Conservation (phyloP, 2,797 vertebrate species). For the Chromis chromis region DNA sequence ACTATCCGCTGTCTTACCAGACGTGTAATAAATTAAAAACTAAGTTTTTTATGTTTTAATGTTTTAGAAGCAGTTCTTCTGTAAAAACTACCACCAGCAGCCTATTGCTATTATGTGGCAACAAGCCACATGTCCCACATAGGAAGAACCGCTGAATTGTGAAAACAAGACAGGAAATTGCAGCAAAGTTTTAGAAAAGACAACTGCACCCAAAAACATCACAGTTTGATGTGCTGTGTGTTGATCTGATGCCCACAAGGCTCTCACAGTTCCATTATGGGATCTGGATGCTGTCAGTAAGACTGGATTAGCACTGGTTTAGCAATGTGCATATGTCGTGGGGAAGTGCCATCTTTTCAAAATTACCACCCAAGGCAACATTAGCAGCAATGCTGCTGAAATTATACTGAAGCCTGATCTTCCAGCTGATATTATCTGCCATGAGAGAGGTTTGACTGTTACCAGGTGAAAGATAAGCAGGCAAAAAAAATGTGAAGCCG, state of each 20-base stretch:
- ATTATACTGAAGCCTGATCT: neutral
- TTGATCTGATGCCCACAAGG: slow-evolving; percentile 16
- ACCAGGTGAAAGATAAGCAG: neutral
- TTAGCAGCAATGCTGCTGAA: neutral
- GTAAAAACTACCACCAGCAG: slow-evolving; percentile 55
- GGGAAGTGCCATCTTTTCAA: neutral
- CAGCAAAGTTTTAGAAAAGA: slow-evolving; percentile 72
- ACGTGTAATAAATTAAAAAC: slow-evolving; percentile 28
- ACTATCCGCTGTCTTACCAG: slow-evolving; percentile 40
- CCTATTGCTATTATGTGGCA: slow-evolving; percentile 78
- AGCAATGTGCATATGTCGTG: neutral
- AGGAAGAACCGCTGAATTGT: slow-evolving; percentile 80
- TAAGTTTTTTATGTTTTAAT: slow-evolving; percentile 4
- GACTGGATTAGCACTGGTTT: neutral
- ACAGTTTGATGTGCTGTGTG: slow-evolving; percentile 22
- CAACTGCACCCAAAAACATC: slow-evolving; percentile 50
- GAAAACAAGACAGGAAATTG: slow-evolving; percentile 88
- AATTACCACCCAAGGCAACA: neutral
- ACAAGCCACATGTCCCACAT: slow-evolving; percentile 80
- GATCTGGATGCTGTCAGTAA: slow-evolving; percentile 17
- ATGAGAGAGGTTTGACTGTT: neutral
- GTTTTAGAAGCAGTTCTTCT: slow-evolving; percentile 50
- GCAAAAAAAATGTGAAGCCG: neutral
- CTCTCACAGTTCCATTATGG: slow-evolving; percentile 14
- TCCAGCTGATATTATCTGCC: slow-evolving; percentile 9